Percentiles rank a stretch among this genome's conserved stretches.
Evolutionary conservation across 2,888 invertebrate genomes (phyloP).

Genomic region (Drosophila infuscata): DNA sequence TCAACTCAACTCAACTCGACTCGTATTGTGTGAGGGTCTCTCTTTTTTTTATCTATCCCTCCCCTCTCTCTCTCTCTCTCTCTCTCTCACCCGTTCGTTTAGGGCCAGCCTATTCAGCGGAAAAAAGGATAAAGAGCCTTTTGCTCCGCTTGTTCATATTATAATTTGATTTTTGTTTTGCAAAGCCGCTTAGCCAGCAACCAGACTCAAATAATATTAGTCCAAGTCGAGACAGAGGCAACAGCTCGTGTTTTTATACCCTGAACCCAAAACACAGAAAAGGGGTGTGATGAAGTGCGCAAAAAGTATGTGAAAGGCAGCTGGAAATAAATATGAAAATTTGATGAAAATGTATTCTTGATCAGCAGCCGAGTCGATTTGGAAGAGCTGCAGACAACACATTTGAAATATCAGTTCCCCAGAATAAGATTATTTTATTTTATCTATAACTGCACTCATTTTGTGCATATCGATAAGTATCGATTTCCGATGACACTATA

Average conservation of each 20-base stretch:
- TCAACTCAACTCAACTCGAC: slow-evolving; percentile 17
- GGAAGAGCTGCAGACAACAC: background rate
- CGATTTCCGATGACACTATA: background rate
- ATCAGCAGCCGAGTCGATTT: background rate
- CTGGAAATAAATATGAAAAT: background rate
- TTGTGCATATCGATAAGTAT: background rate
- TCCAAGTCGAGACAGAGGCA: slow-evolving; percentile 14
- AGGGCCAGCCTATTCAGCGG: slow-evolving; percentile 13
- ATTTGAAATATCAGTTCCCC: background rate
- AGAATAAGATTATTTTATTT: background rate
- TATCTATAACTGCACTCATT: background rate
- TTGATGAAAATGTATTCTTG: background rate
- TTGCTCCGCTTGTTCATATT: slow-evolving; percentile 52
- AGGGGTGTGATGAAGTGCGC: background rate
- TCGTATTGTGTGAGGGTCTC: slow-evolving; percentile 25
- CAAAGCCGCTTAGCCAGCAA: slow-evolving; percentile 61
- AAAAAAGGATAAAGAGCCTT: slow-evolving; percentile 29
- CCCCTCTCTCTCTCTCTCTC: too few relatives aligned
- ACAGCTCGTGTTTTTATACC: background rate
- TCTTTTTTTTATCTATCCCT: too few relatives aligned
- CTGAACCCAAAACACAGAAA: background rate
- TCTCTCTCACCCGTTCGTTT: background rate
- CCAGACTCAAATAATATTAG: slow-evolving; percentile 46
- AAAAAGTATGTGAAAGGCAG: background rate
- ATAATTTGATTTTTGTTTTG: slow-evolving; percentile 62